Evolutionary conservation across 2,113 vertebrate species (phyloP).

Genomic region (Phaethon lepturus): DNA sequence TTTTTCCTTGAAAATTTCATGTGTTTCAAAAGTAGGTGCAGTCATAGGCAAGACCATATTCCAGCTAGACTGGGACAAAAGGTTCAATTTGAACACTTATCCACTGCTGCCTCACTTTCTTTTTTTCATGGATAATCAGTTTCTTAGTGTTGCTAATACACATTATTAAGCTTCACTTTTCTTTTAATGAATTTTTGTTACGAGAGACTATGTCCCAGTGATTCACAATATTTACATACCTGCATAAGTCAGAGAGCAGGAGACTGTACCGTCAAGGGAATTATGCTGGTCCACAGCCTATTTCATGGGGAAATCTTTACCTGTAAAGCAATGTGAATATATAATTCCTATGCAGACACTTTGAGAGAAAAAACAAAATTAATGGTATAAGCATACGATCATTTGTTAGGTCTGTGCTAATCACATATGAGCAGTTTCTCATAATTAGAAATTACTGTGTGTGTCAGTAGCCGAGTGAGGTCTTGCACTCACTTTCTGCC

Average conservation of each 20-base stretch:
- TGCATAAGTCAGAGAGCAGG: not conserved
- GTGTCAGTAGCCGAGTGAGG: slow-evolving; percentile 36
- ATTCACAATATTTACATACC: not conserved
- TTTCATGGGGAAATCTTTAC: not conserved
- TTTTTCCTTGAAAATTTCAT: not conserved
- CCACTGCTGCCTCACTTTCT: not conserved
- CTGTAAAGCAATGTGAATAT: not conserved
- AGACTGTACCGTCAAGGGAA: not conserved
- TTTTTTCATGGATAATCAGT: not conserved
- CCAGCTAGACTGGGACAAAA: not conserved
- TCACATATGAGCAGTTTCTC: slow-evolving; percentile 28
- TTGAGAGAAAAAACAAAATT: not conserved
- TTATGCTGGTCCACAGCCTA: not conserved
- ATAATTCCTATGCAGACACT: not conserved
- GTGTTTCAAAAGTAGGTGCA: not conserved
- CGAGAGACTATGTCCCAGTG: not conserved
- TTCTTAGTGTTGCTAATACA: not conserved
- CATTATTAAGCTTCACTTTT: not conserved
- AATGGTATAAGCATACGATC: not conserved
- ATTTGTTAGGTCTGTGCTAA: slow-evolving; percentile 12
- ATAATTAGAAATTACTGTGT: slow-evolving; percentile 48
- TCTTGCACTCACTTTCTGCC: slow-evolving; percentile 12
- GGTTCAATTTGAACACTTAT: not conserved
- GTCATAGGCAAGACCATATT: not conserved
- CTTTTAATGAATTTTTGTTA: not conserved